Percentiles rank a stretch among this genome's conserved stretches.
Conservation (phyloP, 2,113 vertebrate genomes). For the Epinephelus lanceolatus region DNA sequence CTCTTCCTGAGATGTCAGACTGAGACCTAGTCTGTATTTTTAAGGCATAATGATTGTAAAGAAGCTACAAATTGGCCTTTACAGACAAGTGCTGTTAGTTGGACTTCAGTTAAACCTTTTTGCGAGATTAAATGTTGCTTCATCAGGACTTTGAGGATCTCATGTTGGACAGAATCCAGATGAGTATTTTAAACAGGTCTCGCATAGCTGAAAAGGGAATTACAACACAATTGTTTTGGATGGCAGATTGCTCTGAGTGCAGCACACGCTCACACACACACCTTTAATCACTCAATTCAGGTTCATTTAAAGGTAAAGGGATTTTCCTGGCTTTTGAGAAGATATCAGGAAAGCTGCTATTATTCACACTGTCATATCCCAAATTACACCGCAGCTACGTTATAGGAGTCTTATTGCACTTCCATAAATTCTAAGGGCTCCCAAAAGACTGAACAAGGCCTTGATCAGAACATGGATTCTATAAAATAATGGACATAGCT, state of each 20-base stretch:
- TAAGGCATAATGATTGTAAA: background rate
- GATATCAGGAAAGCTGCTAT: background rate
- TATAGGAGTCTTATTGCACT: background rate
- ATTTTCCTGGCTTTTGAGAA: background rate
- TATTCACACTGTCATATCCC: background rate
- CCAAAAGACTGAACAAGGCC: background rate
- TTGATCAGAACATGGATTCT: no score
- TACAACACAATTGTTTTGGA: background rate
- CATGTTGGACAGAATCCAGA: background rate
- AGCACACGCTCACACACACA: background rate
- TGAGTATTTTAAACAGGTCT: background rate
- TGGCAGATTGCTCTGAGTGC: background rate
- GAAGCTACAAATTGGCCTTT: slow-evolving; percentile 12
- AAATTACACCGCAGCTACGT: background rate
- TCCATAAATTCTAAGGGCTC: background rate
- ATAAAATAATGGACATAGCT: no score
- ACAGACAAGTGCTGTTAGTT: background rate
- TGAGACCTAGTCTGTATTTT: background rate
- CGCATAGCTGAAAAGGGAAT: background rate
- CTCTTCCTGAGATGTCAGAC: slow-evolving; percentile 1
- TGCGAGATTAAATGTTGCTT: background rate
- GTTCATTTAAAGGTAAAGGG: background rate
- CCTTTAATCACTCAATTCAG: background rate
- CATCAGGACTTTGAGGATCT: background rate
- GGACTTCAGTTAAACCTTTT: background rate